Evolutionary conservation across 2,888 invertebrate genomes (phyloP).

Genomic region (Phyto melanocephala): DNA sequence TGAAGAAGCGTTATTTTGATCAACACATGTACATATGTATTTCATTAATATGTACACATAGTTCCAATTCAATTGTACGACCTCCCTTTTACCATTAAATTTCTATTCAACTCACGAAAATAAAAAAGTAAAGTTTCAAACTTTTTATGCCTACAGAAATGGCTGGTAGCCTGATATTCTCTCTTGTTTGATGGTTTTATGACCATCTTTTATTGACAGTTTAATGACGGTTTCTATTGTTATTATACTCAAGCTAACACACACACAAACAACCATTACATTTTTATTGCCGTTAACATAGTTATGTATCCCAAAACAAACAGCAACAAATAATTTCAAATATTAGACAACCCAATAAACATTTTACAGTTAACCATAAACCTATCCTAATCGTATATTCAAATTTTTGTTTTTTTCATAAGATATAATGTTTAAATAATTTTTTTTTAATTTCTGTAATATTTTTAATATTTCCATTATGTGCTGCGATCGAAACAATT

Average conservation of each 20-base stretch:
- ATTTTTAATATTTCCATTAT: too few species aligned
- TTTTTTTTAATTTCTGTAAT: too few species aligned
- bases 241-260: slow-evolving; percentile 63
- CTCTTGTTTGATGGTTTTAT: slow-evolving; percentile 77
- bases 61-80: neutral
- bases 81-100: neutral
- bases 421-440: too few species aligned
- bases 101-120: slow-evolving; percentile 24
- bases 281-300: slow-evolving; percentile 10
- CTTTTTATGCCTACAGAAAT: neutral
- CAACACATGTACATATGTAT: neutral
- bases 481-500: too few species aligned
- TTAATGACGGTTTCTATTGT: slow-evolving; percentile 74
- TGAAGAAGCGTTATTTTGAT: too few species aligned
- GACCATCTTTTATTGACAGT: slow-evolving; percentile 75
- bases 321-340: neutral
- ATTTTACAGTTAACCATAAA: too few species aligned
- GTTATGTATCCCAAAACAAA: neutral
- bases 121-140: neutral
- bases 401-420: too few species aligned
- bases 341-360: neutral
- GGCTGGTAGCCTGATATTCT: slow-evolving; percentile 74
- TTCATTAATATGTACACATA: neutral
- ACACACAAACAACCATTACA: neutral
- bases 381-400: too few species aligned